Evolutionary conservation across 2,797 vertebrate species (phyloP), one percentile per base, ranked within the genome.

Genomic region (Ateles fusciceps): DNA sequence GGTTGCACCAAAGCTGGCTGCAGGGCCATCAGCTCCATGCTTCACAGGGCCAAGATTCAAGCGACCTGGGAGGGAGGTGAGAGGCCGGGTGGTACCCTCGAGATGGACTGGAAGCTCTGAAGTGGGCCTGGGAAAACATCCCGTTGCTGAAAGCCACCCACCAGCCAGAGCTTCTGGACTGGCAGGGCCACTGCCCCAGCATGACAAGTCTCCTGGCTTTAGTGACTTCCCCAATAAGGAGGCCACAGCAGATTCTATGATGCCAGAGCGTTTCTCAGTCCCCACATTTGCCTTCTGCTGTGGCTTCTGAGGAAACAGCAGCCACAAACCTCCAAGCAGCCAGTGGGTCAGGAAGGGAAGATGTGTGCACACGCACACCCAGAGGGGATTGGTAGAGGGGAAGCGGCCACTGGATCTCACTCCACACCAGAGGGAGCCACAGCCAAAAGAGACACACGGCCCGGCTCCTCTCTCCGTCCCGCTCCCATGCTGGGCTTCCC

Each of bases 1-100:
- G 39, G 76, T 57, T 1, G 1, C 30, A 21, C 61, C n/a, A 72
- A 28, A 46, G 59, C 50, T 46, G 59, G 39, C 24, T 48, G 26
- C 0, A 0, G 36, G 39, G 26, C 14, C 1, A 1, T 59, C 11
- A 17, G 72, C 19, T 59, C 36, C 0, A 5, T 2, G 9, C 44
- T 44, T 64, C 22, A 48, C 2, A 68, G 28, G 22, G 26, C 72
- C 57, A 76, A 89, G 33, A 46, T 11, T 86, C 26, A 30, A 46
- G 55, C 0, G 5, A 19, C 33, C 0, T 1, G 19, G 24, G 46
- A 26, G 13, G 28, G 21, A 50, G 19, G 8, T 9, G 17, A 42
- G 33, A 61, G n/a, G 28, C 61, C 26, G 0, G 5, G 78, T 28
- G 44, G n/a, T 55, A 11, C 26, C 55, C 33, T 12, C 17, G 10